Evolutionary conservation across 2,888 invertebrate genomes (phyloP).

Genomic region (Drosophila pseudotakahashii): DNA sequence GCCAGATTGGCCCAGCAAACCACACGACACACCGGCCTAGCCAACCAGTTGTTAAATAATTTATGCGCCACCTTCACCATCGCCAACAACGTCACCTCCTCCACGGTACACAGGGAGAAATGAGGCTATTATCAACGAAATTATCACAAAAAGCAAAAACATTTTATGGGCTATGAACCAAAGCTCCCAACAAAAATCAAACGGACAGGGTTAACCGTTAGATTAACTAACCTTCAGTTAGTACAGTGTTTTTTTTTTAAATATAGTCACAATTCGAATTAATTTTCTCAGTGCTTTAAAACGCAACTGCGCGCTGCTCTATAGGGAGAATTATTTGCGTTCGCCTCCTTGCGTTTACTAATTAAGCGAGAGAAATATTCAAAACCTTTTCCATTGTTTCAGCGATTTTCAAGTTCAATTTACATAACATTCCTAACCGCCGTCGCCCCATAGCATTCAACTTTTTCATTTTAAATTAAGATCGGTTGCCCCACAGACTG

Average conservation of each 20-base stretch:
- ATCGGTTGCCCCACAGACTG: conserved; percentile 27
- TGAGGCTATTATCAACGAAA: too few species aligned
- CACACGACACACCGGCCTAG: conserved; percentile 30
- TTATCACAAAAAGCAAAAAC: too few species aligned
- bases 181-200: too few species aligned
- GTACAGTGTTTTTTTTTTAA: too few species aligned
- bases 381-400: conserved; percentile 80
- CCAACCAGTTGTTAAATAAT: conserved; percentile 71
- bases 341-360: conserved; percentile 77
- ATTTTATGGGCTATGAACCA: too few species aligned
- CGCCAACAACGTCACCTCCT: conserved; percentile 48
- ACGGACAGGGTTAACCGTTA: too few species aligned
- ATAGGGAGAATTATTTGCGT: conserved; percentile 71
- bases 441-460: conserved; percentile 47
- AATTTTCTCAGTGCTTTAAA: conserved; percentile 14
- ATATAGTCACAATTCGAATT: too few species aligned
- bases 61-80: conserved; percentile 64
- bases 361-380: conserved; percentile 82
- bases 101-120: conserved; percentile 31
- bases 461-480: conserved; percentile 33
- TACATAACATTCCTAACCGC: conserved; percentile 76
- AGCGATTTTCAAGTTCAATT: conserved; percentile 76
- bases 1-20: conserved; percentile 23
- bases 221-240: too few species aligned
- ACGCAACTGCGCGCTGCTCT: conserved; percentile 29